These are phyloP conservation scores for Atta cephalotes DNA, from an alignment of 1,140 invertebrate species.

Conservation along the genomic window DNA sequence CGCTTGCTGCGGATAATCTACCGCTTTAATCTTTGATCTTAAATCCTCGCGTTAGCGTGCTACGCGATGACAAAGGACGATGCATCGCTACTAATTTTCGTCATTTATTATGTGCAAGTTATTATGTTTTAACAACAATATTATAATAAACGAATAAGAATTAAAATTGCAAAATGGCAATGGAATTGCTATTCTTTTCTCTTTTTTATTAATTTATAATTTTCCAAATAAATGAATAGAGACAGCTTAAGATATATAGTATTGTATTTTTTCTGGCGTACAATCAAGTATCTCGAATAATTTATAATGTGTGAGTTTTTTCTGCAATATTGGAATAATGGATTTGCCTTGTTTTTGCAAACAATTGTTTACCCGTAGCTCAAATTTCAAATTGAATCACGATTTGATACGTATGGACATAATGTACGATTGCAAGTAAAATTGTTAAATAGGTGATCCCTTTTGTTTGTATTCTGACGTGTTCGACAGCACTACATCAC, in stretches of 20 bases:
- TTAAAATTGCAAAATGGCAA: background rate
- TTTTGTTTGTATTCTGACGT: conserved; percentile 44
- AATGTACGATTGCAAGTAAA: conserved; percentile 33
- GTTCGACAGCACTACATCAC: conserved; percentile 30
- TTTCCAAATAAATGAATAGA: background rate
- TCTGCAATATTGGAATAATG: background rate
- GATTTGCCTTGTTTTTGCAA: background rate
- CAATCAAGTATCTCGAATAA: background rate
- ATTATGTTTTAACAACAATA: background rate
- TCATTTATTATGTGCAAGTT: conserved; percentile 8
- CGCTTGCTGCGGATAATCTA: conserved; percentile 65
- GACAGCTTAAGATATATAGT: background rate
- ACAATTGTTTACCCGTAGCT: background rate
- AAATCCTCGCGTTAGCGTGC: conserved; percentile 39
- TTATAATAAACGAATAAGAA: background rate
- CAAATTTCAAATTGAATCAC: background rate
- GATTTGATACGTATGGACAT: conserved; percentile 12
- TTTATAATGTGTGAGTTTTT: background rate
- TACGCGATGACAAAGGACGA: conserved; percentile 2
- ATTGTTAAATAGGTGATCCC: conserved; percentile 21
- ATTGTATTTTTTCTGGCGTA: background rate
- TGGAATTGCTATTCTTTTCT: background rate
- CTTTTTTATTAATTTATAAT: conserved; percentile 1
- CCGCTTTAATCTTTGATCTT: conserved; percentile 54
- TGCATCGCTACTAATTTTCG: conserved; percentile 4